Evolutionary conservation across 2,797 vertebrate genomes (phyloP).

Genomic region (Protonibea diacanthus): DNA sequence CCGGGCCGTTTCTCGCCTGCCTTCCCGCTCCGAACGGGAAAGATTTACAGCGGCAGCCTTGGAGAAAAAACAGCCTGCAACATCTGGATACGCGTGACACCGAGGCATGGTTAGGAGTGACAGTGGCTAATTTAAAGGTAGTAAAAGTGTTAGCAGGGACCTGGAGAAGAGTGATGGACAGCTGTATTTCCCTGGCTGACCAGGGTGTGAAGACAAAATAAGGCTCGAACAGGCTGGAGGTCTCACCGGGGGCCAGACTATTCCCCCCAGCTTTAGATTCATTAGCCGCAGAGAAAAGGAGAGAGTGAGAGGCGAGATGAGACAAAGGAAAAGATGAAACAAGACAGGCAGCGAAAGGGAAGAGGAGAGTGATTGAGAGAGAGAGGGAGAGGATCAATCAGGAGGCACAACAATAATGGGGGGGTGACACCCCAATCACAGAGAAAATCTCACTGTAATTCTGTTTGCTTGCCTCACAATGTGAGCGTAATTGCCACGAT

Average conservation of each 20-base stretch:
- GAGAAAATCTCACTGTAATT: slow-evolving; percentile 75
- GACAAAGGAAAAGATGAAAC: slow-evolving; percentile 71
- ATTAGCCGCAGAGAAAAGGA: slow-evolving; percentile 53
- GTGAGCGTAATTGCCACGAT: slow-evolving; percentile 69
- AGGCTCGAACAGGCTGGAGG: slow-evolving; percentile 55
- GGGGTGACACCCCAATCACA: slow-evolving; percentile 76
- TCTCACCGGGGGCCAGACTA: slow-evolving; percentile 47
- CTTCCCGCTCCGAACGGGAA: slow-evolving; percentile 44
- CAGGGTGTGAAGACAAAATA: slow-evolving; percentile 70
- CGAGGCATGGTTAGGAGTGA: slow-evolving; percentile 67
- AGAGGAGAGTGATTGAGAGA: slow-evolving; percentile 66
- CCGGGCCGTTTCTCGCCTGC: slow-evolving; percentile 56
- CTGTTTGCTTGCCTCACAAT: slow-evolving; percentile 74
- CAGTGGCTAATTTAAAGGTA: slow-evolving; percentile 82
- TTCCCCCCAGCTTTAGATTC: slow-evolving; percentile 66
- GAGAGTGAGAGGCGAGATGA: slow-evolving; percentile 44
- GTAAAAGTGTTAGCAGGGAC: slow-evolving; percentile 77
- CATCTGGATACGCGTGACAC: slow-evolving; percentile 73
- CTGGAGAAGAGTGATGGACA: slow-evolving; percentile 78
- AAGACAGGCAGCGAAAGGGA: slow-evolving; percentile 70
- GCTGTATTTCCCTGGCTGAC: slow-evolving; percentile 69
- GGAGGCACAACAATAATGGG: slow-evolving; percentile 67
- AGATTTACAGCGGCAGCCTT: slow-evolving; percentile 73
- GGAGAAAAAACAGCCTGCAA: slow-evolving; percentile 55
- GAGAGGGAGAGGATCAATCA: slow-evolving; percentile 76